Evolutionary conservation across 2,797 vertebrate species (phyloP).

Genomic region (Artibeus jamaicensis): DNA sequence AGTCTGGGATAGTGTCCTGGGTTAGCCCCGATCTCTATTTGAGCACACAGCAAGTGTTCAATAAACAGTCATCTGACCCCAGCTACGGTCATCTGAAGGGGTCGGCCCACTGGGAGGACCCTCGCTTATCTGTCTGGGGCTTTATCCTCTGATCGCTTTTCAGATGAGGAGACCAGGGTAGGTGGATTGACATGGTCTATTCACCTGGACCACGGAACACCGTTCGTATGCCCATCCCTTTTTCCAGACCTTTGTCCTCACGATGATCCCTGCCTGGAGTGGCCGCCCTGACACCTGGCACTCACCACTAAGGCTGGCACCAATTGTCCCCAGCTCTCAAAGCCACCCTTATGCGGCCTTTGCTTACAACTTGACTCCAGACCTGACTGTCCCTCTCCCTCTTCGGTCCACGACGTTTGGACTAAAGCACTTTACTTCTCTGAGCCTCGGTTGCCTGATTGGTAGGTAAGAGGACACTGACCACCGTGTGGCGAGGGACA

Average conservation of each 20-base stretch:
- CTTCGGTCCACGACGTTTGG: background rate
- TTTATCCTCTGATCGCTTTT: background rate
- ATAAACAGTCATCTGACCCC: background rate
- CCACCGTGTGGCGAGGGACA: fast-evolving
- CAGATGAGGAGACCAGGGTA: background rate
- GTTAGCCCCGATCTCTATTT: too few species aligned
- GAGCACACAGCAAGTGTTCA: background rate
- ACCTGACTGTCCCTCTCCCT: background rate
- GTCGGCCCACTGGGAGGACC: background rate
- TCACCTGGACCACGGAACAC: background rate
- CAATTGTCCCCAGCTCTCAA: background rate
- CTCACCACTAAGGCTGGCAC: background rate
- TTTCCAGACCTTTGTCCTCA: background rate
- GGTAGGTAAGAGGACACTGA: background rate
- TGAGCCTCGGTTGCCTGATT: background rate
- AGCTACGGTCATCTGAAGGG: too few species aligned
- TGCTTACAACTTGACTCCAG: too few species aligned
- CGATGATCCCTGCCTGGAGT: background rate
- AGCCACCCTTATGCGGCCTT: fast-evolving
- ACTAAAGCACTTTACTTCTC: background rate
- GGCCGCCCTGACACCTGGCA: background rate
- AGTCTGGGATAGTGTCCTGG: background rate
- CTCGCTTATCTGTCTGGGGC: too few species aligned
- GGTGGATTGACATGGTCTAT: background rate
- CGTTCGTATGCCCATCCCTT: background rate